phyloP scores from a whole-genome alignment of 30 jellyfish, hydroid and myxozoan species.

The Aurelia aurita region DNA sequence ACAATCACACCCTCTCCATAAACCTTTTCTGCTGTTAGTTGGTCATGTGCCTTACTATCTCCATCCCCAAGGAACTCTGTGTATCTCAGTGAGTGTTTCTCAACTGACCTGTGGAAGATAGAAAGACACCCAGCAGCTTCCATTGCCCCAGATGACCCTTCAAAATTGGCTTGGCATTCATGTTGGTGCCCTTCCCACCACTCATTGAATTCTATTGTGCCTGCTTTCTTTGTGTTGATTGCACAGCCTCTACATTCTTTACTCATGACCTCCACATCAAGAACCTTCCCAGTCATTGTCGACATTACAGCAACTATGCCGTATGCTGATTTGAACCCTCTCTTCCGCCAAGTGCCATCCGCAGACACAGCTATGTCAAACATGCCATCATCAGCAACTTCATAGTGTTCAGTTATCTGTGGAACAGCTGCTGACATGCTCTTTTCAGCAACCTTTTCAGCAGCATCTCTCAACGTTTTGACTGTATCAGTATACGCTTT shows the following conservation, averaged over 20 bases:
- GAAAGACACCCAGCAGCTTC: not conserved
- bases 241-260: conserved; percentile 3
- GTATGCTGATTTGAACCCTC: not conserved
- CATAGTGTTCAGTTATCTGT: not conserved
- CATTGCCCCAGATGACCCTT: too few relatives aligned
- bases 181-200: not conserved
- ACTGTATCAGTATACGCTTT: not conserved
- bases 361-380: conserved; percentile 16
- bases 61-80: conserved; percentile 12
- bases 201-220: conserved; percentile 11
- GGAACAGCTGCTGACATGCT: conserved; percentile 21
- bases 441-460: conserved; percentile 15
- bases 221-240: not conserved
- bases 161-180: not conserved
- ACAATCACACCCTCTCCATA: conserved; percentile 1
- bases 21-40: conserved; percentile 1
- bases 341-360: conserved; percentile 12
- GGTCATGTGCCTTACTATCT: conserved; percentile 20
- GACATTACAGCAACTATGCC: conserved; percentile 9
- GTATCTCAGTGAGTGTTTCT: not conserved
- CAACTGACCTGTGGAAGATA: conserved; percentile 24
- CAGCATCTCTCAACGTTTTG: not conserved
- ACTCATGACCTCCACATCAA: conserved; percentile 9
- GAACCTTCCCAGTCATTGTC: not conserved
- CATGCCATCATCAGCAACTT: conserved; percentile 9